Conservation (phyloP, 2,113 vertebrate genomes). For the Ptyas mucosa region DNA sequence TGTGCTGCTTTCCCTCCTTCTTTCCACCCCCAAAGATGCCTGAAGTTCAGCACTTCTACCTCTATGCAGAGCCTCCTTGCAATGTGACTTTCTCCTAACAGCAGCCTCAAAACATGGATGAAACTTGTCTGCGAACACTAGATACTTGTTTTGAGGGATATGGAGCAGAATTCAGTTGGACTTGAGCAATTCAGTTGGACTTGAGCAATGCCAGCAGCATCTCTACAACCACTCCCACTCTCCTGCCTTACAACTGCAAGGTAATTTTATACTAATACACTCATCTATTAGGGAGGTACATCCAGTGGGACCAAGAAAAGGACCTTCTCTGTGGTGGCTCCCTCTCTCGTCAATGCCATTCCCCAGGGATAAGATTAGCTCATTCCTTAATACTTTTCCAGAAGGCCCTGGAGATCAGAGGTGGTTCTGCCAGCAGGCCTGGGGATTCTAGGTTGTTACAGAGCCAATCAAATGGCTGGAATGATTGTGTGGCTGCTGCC, state of each 20-base stretch:
- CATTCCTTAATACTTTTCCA: not conserved
- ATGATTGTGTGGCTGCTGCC: not conserved
- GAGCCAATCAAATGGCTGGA: not conserved
- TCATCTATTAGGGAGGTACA: not conserved
- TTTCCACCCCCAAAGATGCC: not conserved
- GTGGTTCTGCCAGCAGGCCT: not conserved
- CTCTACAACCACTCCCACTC: not conserved
- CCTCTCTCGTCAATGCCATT: not conserved
- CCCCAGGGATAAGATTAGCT: not conserved
- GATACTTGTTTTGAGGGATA: not conserved
- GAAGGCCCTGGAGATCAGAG: not conserved
- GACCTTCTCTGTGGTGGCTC: not conserved
- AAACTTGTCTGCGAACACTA: not conserved
- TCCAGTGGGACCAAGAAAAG: not conserved
- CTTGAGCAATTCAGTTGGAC: not conserved
- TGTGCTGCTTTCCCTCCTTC: not conserved
- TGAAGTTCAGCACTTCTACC: not conserved
- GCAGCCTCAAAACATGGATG: not conserved
- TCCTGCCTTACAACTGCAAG: not conserved
- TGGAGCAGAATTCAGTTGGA: not conserved
- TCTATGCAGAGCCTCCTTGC: not conserved
- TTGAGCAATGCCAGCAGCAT: not conserved
- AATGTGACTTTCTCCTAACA: not conserved
- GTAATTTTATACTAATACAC: not conserved
- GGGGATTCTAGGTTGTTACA: not conserved